Base-by-base conservation (phyloP, 1,140 invertebrate genomes). In the Pseudomyrmex dendroicus region DNA sequence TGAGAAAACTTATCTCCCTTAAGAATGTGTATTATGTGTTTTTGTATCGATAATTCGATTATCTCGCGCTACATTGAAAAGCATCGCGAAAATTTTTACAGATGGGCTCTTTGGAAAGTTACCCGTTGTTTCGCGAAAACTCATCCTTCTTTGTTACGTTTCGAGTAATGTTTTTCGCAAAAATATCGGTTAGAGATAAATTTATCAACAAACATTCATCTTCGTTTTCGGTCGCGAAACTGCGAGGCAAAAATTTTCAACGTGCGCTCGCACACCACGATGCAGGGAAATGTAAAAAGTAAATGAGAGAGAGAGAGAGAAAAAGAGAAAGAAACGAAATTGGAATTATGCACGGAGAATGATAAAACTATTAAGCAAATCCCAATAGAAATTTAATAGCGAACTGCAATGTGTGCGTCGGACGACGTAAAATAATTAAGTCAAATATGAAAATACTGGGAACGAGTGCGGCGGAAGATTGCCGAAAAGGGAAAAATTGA, bases 401-500 rank as follows among this genome's bases (percentile, higher is more conserved):
- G 66, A 25, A 25, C 64, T 48, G 76, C 76, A 59, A 35, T 7
- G 54, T 50, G n/a, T 50, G 54, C 64, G 64, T 48, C 54, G 35
- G 64, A 5, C 64, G 52, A 68, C 64, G 56, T 56, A 59, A 80
- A 80, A 80, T 80, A 72, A 80, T 80, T 46, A 56, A 80, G 66
- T 72, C 76, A 80, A 80, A 80, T 80, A 80, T 80, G 66, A 80
- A 80, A 80, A 80, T 80, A n/a, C 66, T 54, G 66, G 15, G 54
- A 15, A 17, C 54, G 64, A 35, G 59, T 35, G 48, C 59, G 48
- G 48, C 61, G 73, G 76, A 13, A 59, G 76, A 90, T 89, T 88
- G 89, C 77, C 87, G 89, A 90, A 90, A 90, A 89, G 89, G 80
- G 87, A 88, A 89, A 85, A 89, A 86, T 86, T 89, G 86, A 90